Conservation (phyloP, 2,113 vertebrate genomes). For the Choloepus hoffmanni region DNA sequence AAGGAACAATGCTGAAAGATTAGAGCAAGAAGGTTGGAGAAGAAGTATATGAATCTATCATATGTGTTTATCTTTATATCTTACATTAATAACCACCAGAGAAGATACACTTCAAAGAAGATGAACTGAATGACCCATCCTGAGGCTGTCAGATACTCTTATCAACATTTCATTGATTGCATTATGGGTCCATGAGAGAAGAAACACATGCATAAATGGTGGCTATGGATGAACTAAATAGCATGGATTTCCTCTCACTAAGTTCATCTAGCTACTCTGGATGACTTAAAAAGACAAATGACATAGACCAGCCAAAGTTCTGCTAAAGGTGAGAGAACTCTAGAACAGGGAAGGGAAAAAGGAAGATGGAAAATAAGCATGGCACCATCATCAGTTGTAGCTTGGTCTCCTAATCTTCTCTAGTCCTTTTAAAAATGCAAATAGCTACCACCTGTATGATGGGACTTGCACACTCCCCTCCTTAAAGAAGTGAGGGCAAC, state of each 20-base stretch:
- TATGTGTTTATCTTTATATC: not conserved
- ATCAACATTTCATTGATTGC: not conserved
- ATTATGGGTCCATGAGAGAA: not conserved
- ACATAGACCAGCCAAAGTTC: not conserved
- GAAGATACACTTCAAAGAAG: not conserved
- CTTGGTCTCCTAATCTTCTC: not conserved
- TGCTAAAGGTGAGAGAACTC: not conserved
- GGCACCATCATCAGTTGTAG: not conserved
- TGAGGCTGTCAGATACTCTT: not conserved
- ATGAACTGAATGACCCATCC: not conserved
- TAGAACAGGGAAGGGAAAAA: not conserved
- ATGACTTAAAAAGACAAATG: not conserved
- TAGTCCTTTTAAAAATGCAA: not conserved
- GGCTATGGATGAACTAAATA: not conserved
- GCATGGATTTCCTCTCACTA: slow-evolving; percentile 17
- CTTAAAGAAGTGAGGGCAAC: not conserved
- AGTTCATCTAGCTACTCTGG: not conserved
- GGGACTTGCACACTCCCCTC: not conserved
- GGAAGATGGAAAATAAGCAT: not conserved
- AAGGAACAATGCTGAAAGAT: not conserved
- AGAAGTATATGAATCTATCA: not conserved
- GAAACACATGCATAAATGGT: not conserved
- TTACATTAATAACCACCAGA: not conserved
- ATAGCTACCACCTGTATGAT: not conserved
- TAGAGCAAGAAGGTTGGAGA: not conserved